A percentile compares a stretch with the other conserved stretches of the same genome.
These are phyloP conservation scores for Limnephilus marmoratus DNA, from an alignment of 2,888 invertebrate species.

Conservation along the genomic window DNA sequence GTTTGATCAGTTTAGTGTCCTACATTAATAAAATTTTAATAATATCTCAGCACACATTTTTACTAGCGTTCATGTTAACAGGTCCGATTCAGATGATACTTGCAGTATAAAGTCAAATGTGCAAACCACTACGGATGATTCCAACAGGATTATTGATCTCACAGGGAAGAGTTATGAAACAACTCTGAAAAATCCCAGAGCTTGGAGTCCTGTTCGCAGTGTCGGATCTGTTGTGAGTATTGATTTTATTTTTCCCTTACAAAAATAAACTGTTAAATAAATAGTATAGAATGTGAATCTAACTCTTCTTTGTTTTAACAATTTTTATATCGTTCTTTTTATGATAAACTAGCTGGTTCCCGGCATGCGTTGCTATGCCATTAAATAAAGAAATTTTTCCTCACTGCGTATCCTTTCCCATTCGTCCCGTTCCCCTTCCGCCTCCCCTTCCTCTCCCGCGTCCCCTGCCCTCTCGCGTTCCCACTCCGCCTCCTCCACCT, in stretches of 20 bases:
- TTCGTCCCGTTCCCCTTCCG: too few species aligned
- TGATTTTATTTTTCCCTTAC: not conserved
- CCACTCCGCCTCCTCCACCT: too few species aligned
- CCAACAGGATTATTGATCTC: conserved; percentile 72
- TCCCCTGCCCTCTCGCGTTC: too few species aligned
- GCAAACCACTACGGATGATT: conserved; percentile 57
- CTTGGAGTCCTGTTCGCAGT: conserved; percentile 93
- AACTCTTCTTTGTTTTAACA: too few species aligned
- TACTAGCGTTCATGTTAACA: conserved; percentile 24
- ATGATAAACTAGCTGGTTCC: too few species aligned
- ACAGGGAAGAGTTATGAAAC: conserved; percentile 84
- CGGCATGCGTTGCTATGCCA: too few species aligned
- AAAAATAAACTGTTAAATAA: not conserved
- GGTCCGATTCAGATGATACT: conserved; percentile 65
- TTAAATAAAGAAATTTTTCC: too few species aligned
- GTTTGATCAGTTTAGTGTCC: conserved; percentile 4
- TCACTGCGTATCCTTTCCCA: too few species aligned
- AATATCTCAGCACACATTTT: not conserved
- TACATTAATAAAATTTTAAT: not conserved
- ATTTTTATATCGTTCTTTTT: too few species aligned
- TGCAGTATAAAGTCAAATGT: conserved; percentile 64
- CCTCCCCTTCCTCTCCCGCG: too few species aligned
- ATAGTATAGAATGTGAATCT: too few species aligned
- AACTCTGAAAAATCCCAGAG: conserved; percentile 87
- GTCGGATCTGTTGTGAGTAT: conserved; percentile 85